These are phyloP conservation scores for Heliornis fulica DNA, from an alignment of 2,113 vertebrate species.

Conservation along the genomic window DNA sequence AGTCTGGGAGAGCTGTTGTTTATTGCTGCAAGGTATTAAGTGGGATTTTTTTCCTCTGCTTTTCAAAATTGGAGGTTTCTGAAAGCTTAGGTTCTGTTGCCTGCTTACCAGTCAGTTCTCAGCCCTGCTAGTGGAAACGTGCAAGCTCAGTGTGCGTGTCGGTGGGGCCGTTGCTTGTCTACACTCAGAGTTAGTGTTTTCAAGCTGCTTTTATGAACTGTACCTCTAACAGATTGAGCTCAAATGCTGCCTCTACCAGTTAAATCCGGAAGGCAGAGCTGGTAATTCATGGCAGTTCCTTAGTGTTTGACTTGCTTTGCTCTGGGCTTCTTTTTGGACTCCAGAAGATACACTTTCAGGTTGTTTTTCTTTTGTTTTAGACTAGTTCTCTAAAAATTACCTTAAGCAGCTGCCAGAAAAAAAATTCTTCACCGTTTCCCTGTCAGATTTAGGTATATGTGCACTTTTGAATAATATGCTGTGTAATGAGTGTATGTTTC, in stretches of 20 bases:
- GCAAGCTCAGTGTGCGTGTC: not conserved
- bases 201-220: not conserved
- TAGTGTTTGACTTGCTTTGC: not conserved
- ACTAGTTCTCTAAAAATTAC: not conserved
- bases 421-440: not conserved
- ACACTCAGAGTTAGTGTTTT: not conserved
- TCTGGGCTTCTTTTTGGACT: not conserved
- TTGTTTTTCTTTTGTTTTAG: not conserved
- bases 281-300: not conserved
- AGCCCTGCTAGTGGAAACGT: not conserved
- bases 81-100: not conserved
- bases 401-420: not conserved
- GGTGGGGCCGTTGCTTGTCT: not conserved
- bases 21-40: not conserved
- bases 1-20: not conserved
- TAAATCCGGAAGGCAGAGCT: not conserved
- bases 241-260: not conserved
- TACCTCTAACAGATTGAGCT: not conserved
- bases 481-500: not conserved
- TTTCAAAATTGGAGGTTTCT: not conserved
- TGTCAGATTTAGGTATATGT: not conserved
- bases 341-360: not conserved
- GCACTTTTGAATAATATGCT: not conserved
- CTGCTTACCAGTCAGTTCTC: not conserved
- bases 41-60: not conserved